Conservation (phyloP, 2,888 invertebrate species). For the Pseudanteris insignis region DNA sequence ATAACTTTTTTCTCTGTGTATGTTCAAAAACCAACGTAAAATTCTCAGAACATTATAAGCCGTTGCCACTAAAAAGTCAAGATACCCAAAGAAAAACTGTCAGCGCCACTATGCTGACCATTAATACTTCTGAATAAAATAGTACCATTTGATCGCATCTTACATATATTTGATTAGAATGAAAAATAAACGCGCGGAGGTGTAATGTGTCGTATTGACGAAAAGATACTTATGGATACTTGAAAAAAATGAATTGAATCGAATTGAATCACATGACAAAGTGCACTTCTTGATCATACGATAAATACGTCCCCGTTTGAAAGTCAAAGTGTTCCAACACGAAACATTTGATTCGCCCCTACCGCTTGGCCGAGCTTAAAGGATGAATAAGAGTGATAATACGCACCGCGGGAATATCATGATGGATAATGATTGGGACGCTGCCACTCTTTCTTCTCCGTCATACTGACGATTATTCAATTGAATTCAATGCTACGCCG, state of each 20-base stretch:
- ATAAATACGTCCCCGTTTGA: slow-evolving; percentile 20
- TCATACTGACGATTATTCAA: slow-evolving; percentile 61
- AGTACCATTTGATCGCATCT: too few relatives aligned
- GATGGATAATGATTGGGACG: slow-evolving; percentile 63
- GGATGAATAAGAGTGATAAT: slow-evolving; percentile 55
- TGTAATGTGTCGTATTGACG: too few relatives aligned
- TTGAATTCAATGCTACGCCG: slow-evolving; percentile 66
- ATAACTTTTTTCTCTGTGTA: too few relatives aligned
- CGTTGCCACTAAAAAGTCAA: too few relatives aligned
- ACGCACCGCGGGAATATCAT: slow-evolving; percentile 59
- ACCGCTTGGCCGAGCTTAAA: slow-evolving; percentile 47
- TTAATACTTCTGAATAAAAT: too few relatives aligned
- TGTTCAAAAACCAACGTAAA: too few relatives aligned
- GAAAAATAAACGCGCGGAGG: too few relatives aligned
- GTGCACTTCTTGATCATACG: neutral
- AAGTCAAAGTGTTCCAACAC: slow-evolving; percentile 44
- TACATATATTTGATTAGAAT: too few relatives aligned
- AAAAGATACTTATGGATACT: too few relatives aligned
- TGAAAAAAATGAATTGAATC: neutral
- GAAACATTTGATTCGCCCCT: slow-evolving; percentile 47
- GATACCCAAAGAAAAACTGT: too few relatives aligned
- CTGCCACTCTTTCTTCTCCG: slow-evolving; percentile 55
- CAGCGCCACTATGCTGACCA: too few relatives aligned
- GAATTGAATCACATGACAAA: slow-evolving; percentile 1
- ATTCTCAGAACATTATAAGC: too few relatives aligned